Evolutionary conservation across 1,140 invertebrate species (phyloP).

Genomic region (Drosophila lacteicornis): DNA sequence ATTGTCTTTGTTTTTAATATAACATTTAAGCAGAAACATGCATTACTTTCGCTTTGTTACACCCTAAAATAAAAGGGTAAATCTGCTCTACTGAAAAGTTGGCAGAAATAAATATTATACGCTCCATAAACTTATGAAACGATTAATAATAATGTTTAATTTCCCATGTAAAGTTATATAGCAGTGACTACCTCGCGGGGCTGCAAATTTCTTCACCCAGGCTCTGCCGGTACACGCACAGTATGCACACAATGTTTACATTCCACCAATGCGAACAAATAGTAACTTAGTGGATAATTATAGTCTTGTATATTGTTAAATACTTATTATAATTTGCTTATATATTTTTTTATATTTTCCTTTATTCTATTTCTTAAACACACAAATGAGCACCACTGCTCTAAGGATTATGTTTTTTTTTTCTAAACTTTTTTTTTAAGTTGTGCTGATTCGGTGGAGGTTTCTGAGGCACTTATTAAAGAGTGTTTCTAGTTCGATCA

Average conservation of each 20-base stretch:
- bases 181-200: too few species aligned
- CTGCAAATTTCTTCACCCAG: too few species aligned
- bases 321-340: too few species aligned
- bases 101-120: background rate
- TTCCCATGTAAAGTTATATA: background rate
- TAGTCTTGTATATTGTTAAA: too few species aligned
- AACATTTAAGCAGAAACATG: slow-evolving; percentile 40
- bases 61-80: slow-evolving; percentile 18
- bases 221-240: too few species aligned
- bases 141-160: background rate
- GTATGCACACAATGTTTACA: too few species aligned
- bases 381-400: too few species aligned
- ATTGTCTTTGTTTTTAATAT: slow-evolving; percentile 47
- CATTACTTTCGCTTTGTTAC: slow-evolving; percentile 44
- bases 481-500: slow-evolving; percentile 8
- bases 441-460: background rate
- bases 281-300: too few species aligned
- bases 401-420: background rate
- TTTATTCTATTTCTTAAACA: too few species aligned
- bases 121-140: background rate
- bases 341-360: too few species aligned
- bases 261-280: too few species aligned
- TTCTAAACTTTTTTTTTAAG: background rate
- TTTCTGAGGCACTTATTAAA: background rate
- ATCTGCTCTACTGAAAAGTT: background rate